Evolutionary conservation across 2,113 vertebrate genomes (phyloP), one percentile per base, ranked within the genome.

Genomic region (Hypocryptadius cinnamomeus): DNA sequence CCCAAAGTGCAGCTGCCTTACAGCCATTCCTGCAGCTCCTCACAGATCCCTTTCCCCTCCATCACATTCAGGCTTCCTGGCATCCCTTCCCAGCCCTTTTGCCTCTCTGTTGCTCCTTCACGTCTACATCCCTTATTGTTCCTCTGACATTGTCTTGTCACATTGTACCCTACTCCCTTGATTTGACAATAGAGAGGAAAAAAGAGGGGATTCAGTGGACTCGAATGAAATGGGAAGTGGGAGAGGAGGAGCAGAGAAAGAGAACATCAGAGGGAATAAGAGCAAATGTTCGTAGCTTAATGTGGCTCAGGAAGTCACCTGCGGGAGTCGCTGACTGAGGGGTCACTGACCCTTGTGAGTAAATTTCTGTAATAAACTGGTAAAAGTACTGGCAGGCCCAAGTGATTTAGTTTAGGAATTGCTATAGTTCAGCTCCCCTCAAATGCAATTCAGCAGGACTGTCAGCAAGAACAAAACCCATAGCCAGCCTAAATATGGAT

Each of bases 311-410:
- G 79, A 96, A 92, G 68, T 96, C 79, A 94, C 92, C 93, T 94
- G 83, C 18, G 93, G 92, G 92, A 96, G 89, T 87, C 94, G 50
- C 79, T 85, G 89, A 95, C 80, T 50, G 88, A 74, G 51, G 66
- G 95, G 96, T 96, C 90, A 45, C 68, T 90, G 94, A 96, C 94
- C 94, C 88, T 93, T 96, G 94, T 95, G 96, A 96, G 94, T 96
- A 97, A 97, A 96, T 95, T 87, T 93, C 90, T 93, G 54, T 94
- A 96, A 96, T 96, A 95, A 96, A 96, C 90, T 89, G 66, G 45
- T 79, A 48, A 72, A 94, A 91, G 82, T 64, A 93, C 64, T 80
- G 89, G 84, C 87, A 93, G 78, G 30, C 87, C 94, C 94, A 87
- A 96, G 85, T 64, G 92, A 94, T 96, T 95, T 85, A 85, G 85